Conservation (phyloP, 2,113 vertebrate genomes). For the Syrrhaptes paradoxus region DNA sequence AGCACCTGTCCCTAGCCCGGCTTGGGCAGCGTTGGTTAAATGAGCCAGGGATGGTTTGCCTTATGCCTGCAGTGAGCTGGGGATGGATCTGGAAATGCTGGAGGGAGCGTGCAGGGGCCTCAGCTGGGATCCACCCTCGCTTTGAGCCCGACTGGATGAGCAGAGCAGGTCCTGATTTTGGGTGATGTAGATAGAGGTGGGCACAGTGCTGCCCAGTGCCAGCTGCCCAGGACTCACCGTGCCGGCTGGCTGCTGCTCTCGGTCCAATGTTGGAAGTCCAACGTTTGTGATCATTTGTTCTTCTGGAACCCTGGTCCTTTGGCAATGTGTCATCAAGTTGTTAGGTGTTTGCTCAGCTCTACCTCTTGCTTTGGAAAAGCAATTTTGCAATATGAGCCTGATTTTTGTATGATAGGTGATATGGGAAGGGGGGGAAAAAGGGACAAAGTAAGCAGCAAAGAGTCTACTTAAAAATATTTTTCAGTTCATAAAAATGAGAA, state of each 20-base stretch:
- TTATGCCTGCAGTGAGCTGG: not conserved
- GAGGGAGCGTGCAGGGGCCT: not conserved
- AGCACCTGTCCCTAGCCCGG: not conserved
- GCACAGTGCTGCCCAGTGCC: fast-evolving
- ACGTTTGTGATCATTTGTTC: not conserved
- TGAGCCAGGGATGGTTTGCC: not conserved
- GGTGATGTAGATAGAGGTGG: not conserved
- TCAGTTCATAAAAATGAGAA: not conserved
- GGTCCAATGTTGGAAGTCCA: fast-evolving
- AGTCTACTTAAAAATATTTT: not conserved
- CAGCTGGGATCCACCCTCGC: not conserved
- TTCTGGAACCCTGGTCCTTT: not conserved
- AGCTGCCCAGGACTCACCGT: fast-evolving
- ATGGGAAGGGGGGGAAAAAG: not conserved
- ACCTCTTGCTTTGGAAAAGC: not conserved
- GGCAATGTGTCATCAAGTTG: fast-evolving
- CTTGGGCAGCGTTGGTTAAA: not conserved
- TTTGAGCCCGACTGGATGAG: not conserved
- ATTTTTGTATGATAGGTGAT: not conserved
- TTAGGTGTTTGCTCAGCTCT: not conserved
- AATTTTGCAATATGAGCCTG: not conserved
- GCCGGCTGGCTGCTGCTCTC: not conserved
- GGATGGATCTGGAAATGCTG: not conserved
- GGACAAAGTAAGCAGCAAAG: not conserved
- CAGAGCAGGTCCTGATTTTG: not conserved